Evolutionary conservation across 2,888 invertebrate species (phyloP), one percentile per base, ranked within the genome.

Genomic region (Pyralis farinalis): DNA sequence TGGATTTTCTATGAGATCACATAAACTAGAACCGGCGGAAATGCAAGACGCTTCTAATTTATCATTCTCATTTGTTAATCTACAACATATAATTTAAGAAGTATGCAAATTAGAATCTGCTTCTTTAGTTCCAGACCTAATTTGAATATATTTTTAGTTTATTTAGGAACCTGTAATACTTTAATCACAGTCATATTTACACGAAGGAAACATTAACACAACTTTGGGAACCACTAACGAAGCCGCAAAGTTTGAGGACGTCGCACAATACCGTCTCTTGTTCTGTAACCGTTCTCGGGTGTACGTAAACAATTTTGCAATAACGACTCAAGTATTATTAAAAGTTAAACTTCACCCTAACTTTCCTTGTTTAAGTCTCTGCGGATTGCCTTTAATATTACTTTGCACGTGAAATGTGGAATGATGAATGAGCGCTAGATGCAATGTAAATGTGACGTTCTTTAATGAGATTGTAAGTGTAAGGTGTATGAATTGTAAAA

Each of bases 321-420:
- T 54, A 45, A 45, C 56, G 42, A 11, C 33, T 39, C 46, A 55
- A 57, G 55, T 50, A 59, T 59, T 52, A 55, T 46, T 47, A 43
- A 27, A 49, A 40, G 55, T 53, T 30, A 46, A 58, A 57, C 45
- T 56, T 63, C 46, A 36, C 10, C 10, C 44, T 49, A 49, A 43
- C 49, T 53, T 49, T 45, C 20, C 42, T 30, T 43, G 35, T 51
- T 47, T 22, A 54, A 53, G 50, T 58, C 49, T 50, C 45, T 33
- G 42, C 40, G 49, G 45, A 51, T 54, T 60, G 51, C 58, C 50
- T 50, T 40, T 47, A 51, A 42, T 47, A 51, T 47, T 40, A 51
- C 55, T 57, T 56, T 58, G 43, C 55, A 59, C 53, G 58, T 58
- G 53, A 47, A 49, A 51, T 47, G 29, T 22, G 45, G 42, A 31